phyloP scores from a whole-genome alignment of 2,888 invertebrate genomes.

The Mimumesa dahlbomi region DNA sequence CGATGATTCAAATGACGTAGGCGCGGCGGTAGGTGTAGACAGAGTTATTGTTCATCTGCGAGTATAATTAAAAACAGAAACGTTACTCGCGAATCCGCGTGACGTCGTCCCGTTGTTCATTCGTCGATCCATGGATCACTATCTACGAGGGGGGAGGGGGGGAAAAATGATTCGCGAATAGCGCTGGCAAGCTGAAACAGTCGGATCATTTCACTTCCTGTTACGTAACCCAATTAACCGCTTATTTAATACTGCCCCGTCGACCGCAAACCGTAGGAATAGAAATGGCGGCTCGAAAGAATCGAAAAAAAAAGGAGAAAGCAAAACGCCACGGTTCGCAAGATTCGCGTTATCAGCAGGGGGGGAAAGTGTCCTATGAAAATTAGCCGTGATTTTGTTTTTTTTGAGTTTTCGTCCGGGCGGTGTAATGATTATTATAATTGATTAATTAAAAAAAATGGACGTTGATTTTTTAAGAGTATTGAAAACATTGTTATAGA shows the following conservation, averaged over 20 bases:
- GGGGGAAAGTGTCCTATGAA: not conserved
- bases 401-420: no score
- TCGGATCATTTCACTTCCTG: slow-evolving; percentile 74
- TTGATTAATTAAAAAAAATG: no score
- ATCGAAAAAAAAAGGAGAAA: slow-evolving; percentile 36
- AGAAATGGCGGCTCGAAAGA: slow-evolving; percentile 20
- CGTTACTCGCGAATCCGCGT: slow-evolving; percentile 26
- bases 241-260: slow-evolving; percentile 73
- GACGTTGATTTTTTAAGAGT: no score
- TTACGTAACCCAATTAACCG: slow-evolving; percentile 78
- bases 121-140: slow-evolving; percentile 15
- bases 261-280: slow-evolving; percentile 42
- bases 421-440: no score
- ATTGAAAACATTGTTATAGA: no score
- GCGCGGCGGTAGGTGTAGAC: slow-evolving; percentile 54
- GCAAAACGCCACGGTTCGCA: slow-evolving; percentile 10
- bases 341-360: slow-evolving; percentile 20
- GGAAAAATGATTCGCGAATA: slow-evolving; percentile 10
- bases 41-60: slow-evolving; percentile 21
- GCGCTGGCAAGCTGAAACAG: slow-evolving; percentile 38
- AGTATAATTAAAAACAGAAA: slow-evolving; percentile 50
- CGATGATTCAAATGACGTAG: slow-evolving; percentile 62
- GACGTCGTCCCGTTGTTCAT: slow-evolving; percentile 5
- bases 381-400: not conserved
- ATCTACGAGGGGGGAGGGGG: not conserved